phyloP scores from a whole-genome alignment of 2,888 invertebrate genomes.

The Ectobius pallidus region DNA sequence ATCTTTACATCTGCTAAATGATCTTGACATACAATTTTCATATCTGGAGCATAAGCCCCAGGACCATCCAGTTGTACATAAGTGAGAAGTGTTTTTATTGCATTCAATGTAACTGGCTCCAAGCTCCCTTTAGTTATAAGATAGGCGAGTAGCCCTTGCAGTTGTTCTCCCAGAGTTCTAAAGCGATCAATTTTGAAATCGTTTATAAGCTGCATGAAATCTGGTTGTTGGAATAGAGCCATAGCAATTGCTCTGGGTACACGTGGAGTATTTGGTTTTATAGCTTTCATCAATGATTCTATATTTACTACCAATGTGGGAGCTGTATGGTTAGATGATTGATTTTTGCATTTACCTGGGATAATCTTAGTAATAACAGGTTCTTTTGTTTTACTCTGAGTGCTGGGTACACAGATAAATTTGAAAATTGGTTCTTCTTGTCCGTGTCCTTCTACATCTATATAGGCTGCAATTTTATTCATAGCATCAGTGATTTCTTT shows the following conservation, averaged over 20 bases:
- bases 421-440: constrained; percentile 7
- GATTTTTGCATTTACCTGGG: not conserved
- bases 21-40: not conserved
- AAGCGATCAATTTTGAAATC: not conserved
- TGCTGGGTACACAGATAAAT: not conserved
- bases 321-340: not conserved
- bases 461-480: not conserved
- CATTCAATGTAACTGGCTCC: not conserved
- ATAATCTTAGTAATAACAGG: not conserved
- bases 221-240: not conserved
- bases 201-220: not conserved
- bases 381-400: not conserved
- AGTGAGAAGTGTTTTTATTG: not conserved
- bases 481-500: constrained; percentile 2
- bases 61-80: not conserved
- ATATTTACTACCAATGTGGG: not conserved
- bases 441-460: not conserved
- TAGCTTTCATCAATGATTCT: not conserved
- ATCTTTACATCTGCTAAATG: not conserved
- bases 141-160: not conserved
- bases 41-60: not conserved
- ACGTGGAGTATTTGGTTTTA: not conserved
- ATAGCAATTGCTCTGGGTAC: not conserved
- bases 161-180: not conserved
- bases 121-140: not conserved